phyloP scores from a whole-genome alignment of 2,113 vertebrate species.

The Kryptolebias marmoratus region DNA sequence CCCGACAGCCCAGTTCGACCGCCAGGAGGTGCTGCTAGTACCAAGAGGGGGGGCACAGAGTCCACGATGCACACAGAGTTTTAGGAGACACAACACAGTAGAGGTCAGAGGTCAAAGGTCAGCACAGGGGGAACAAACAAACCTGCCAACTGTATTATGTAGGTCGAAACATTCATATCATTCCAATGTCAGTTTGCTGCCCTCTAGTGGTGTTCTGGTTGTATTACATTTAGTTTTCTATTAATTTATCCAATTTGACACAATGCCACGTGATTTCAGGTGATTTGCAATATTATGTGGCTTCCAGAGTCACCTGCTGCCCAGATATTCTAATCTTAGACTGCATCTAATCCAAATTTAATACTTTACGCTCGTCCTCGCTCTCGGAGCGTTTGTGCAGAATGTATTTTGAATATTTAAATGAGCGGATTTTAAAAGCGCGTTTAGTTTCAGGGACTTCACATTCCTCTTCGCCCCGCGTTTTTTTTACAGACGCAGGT shows the following conservation, averaged over 20 bases:
- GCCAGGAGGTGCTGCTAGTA: constrained; percentile 90
- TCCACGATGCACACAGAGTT: constrained; percentile 45
- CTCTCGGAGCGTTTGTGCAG: constrained; percentile 10
- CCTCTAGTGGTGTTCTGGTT: constrained; percentile 50
- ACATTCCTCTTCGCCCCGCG: constrained; percentile 42
- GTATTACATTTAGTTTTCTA: constrained; percentile 32
- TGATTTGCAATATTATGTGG: not conserved
- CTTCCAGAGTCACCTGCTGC: constrained; percentile 7
- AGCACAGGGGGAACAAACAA: constrained; percentile 34
- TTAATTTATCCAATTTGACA: no score
- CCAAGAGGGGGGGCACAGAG: constrained; percentile 4
- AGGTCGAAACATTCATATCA: constrained; percentile 4
- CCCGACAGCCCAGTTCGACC: constrained; percentile 75
- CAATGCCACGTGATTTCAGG: not conserved
- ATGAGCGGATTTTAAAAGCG: not conserved
- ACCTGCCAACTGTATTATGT: constrained; percentile 11
- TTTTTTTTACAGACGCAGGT: constrained; percentile 25
- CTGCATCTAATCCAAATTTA: constrained; percentile 27
- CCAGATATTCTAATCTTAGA: constrained; percentile 8
- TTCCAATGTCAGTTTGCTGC: constrained; percentile 42
- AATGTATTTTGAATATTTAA: constrained; percentile 9
- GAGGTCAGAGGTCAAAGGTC: constrained; percentile 30
- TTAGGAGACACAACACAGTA: constrained; percentile 32
- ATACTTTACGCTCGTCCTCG: not conserved
- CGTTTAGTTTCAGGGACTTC: constrained; percentile 26